Evolutionary conservation across 2,888 invertebrate genomes (phyloP).

Genomic region (Cantharis flavilabris): DNA sequence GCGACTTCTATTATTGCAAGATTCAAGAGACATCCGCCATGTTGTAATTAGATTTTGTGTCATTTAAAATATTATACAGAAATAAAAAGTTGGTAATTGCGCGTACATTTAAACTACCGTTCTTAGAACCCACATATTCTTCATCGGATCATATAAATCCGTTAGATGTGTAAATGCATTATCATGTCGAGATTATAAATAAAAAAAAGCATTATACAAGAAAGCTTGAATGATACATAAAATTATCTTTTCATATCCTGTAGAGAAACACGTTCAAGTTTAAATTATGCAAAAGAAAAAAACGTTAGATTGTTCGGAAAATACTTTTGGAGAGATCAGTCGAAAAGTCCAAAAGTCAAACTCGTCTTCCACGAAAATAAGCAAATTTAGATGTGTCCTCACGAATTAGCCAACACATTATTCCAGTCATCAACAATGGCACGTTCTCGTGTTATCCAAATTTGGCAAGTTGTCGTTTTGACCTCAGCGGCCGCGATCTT

Average conservation of each 20-base stretch:
- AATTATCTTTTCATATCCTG: neutral
- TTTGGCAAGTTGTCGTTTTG: conserved; percentile 3
- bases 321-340: neutral
- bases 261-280: neutral
- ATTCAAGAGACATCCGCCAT: conserved; percentile 8
- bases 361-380: neutral
- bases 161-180: conserved; percentile 16
- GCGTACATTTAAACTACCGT: conserved; percentile 22
- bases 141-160: conserved; percentile 19
- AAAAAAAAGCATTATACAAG: neutral
- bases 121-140: conserved; percentile 26
- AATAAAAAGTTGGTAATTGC: conserved; percentile 22
- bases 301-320: neutral
- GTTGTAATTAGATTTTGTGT: conserved; percentile 17
- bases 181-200: conserved; percentile 11
- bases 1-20: neutral
- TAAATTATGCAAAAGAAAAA: neutral
- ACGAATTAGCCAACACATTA: neutral
- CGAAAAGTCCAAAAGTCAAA: neutral
- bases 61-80: conserved; percentile 22
- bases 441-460: conserved; percentile 4
- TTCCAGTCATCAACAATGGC: neutral
- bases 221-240: neutral
- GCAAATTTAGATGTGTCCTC: neutral
- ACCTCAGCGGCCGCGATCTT: neutral